Conservation (phyloP, 2,888 invertebrate genomes). For the Xylota sylvarum region DNA sequence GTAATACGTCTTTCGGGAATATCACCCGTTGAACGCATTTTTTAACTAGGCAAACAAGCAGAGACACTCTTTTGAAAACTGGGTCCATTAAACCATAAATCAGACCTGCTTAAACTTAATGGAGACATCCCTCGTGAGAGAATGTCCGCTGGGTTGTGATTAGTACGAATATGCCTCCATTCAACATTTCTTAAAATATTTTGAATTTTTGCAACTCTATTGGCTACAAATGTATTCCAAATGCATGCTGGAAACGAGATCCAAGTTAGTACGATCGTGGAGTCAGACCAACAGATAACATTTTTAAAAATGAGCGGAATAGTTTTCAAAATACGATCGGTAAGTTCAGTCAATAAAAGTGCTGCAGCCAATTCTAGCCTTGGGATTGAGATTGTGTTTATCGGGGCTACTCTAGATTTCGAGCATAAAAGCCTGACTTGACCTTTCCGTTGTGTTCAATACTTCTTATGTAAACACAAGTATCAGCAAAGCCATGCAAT, state of each 20-base stretch:
- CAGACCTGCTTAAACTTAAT: neutral
- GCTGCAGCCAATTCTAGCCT: slow-evolving; percentile 8
- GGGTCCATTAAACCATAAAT: neutral
- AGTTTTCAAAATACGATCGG: neutral
- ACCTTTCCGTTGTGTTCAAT: too few relatives aligned
- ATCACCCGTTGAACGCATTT: neutral
- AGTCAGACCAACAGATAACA: neutral
- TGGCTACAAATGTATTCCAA: neutral
- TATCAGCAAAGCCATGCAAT: slow-evolving; percentile 4
- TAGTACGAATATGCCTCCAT: neutral
- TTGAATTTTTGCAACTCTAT: slow-evolving; percentile 2
- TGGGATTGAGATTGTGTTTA: slow-evolving; percentile 6
- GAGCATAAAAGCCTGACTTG: neutral
- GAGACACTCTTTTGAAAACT: neutral
- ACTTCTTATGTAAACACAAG: neutral
- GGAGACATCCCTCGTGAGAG: neutral
- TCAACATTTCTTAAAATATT: neutral
- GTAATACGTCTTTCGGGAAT: neutral
- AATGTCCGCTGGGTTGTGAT: neutral
- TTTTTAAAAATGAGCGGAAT: neutral
- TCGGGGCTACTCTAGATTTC: neutral
- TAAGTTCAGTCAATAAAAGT: too few relatives aligned
- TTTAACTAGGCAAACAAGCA: neutral
- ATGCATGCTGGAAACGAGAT: neutral
- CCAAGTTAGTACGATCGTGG: neutral